Base-by-base conservation (phyloP, 2,113 vertebrate species). In the Scatophagus argus region DNA sequence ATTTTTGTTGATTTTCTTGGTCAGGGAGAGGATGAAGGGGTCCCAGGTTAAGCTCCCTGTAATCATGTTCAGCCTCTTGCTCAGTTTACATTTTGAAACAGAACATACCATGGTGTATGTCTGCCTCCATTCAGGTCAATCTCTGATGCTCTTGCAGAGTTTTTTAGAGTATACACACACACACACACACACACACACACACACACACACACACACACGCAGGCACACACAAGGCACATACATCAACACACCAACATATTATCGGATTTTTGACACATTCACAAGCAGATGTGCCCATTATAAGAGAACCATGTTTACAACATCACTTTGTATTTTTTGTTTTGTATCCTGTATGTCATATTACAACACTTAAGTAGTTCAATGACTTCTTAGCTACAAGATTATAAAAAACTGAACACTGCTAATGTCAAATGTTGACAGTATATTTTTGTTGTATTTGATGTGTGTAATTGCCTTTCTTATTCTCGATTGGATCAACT, bases 81-180 rank as follows among this genome's bases (percentile, higher is more conserved):
- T 93, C 93, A 91, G 94, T 95, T 95, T 95, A 95, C 93, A 93
- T 93, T 89, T 89, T 91, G 84, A 91, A 93, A 93, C 91, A 93
- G 94, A 92, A 93, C 92, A 89, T 89, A 88, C 90, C 86, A 80
- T 71, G 74, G 89, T 88, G 92, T 93, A 88, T 91, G 91, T 92
- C 92, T 91, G 93, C 85, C 84, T 92, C 91, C 93, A 94, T 93
- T 94, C 93, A 94, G 94, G 94, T 93, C 85, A 81, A 88, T 88
- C 92, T 94, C 91, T 93, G 89, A 91, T 78, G 83, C 82, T 91
- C 79, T 87, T 92, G 88, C 89, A 90, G 87, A 91, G 88, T 82
- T 74, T 82, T 88, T 66, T 84, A 84, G 68, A 73, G 39, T 29
- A 85, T 71, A 77, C 74, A 64, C 44, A 38, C 72, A 71, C 68